Conservation (phyloP, 2,888 invertebrate genomes). For the Ectropis crepuscularia region DNA sequence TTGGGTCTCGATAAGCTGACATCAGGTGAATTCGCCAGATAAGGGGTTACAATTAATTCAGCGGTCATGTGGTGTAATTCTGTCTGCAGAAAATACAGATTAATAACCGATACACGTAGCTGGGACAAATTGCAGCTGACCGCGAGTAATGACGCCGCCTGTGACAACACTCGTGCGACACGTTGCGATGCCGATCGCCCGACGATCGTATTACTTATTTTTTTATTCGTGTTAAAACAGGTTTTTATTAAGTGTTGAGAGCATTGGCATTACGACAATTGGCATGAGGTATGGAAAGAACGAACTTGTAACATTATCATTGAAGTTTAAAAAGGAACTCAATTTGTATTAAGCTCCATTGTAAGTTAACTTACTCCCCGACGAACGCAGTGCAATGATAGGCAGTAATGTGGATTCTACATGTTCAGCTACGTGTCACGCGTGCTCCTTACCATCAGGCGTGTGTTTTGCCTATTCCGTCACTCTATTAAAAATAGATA, state of each 20-base stretch:
- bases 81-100: slow-evolving; percentile 70
- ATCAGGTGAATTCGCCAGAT: slow-evolving; percentile 65
- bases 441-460: too few species aligned
- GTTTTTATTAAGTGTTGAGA: slow-evolving; percentile 1
- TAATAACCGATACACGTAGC: slow-evolving; percentile 76
- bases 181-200: slow-evolving; percentile 26
- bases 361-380: too few species aligned
- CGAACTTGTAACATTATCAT: too few species aligned
- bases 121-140: slow-evolving; percentile 73
- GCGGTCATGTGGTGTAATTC: slow-evolving; percentile 67
- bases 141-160: slow-evolving; percentile 52
- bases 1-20: slow-evolving; percentile 58
- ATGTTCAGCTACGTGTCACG: too few species aligned
- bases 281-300: too few species aligned
- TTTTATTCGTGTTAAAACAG: slow-evolving; percentile 8
- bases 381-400: too few species aligned
- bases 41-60: slow-evolving; percentile 73
- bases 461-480: too few species aligned
- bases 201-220: slow-evolving; percentile 18
- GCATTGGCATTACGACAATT: not conserved
- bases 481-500: too few species aligned
- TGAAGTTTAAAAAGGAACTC: too few species aligned
- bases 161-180: slow-evolving; percentile 54
- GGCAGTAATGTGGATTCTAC: too few species aligned
- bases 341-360: too few species aligned